These are phyloP conservation scores for Echinometra lucunter DNA, from an alignment of 53 echinoderm and acorn worm genomes.

Conservation along the genomic window DNA sequence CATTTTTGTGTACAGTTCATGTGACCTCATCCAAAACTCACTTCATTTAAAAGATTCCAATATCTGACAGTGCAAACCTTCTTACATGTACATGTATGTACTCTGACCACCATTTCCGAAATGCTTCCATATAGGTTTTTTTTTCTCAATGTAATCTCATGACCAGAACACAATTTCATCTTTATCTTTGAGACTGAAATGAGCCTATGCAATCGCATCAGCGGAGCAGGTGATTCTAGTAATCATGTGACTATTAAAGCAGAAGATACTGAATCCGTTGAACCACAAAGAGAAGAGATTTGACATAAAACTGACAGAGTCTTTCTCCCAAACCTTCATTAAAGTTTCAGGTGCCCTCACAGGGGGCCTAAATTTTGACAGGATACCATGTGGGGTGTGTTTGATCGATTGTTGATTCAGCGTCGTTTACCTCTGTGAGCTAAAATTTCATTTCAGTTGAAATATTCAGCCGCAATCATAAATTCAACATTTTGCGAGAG, in stretches of 20 bases:
- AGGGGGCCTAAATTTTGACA: neutral
- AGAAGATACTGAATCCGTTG: constrained; percentile 13
- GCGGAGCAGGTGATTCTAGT: neutral
- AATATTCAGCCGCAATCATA: neutral
- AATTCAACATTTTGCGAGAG: neutral
- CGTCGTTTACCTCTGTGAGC: neutral
- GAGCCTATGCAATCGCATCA: neutral
- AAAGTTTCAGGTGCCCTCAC: constrained; percentile 30
- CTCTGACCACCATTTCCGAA: too few species aligned
- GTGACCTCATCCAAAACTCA: too few species aligned
- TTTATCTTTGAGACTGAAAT: neutral
- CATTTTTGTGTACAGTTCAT: too few species aligned
- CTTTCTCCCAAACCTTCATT: constrained; percentile 5
- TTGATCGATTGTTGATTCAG: constrained; percentile 34
- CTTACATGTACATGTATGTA: too few species aligned
- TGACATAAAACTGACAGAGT: constrained; percentile 27
- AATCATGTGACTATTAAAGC: neutral
- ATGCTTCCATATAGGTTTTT: too few species aligned
- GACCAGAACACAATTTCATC: too few species aligned
- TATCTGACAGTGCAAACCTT: too few species aligned
- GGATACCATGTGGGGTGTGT: neutral
- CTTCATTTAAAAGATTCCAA: too few species aligned
- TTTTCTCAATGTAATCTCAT: too few species aligned
- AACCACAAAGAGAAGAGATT: neutral
- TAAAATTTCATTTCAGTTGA: neutral